These are phyloP conservation scores for Syrphus vitripennis DNA, from an alignment of 2,888 invertebrate species.

Conservation along the genomic window DNA sequence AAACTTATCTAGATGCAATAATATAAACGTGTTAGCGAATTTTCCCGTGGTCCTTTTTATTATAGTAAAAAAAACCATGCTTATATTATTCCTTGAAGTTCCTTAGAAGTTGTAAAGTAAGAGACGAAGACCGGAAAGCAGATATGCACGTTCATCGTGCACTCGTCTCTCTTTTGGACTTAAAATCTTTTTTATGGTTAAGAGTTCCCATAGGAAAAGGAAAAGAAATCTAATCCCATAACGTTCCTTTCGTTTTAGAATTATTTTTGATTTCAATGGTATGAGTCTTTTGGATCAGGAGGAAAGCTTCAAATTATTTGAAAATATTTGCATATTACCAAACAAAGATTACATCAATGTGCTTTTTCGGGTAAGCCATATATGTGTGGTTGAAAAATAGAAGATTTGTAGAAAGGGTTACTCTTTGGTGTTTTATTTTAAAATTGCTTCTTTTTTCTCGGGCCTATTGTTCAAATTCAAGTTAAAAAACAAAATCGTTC, in stretches of 20 bases:
- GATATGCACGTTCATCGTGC: background rate
- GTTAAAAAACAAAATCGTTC: no score
- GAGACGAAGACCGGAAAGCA: no score
- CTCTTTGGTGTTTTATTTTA: background rate
- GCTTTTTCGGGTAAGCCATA: background rate
- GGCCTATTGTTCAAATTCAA: background rate
- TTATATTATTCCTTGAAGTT: no score
- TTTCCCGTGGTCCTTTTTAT: no score
- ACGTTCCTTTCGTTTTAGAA: slow-evolving; percentile 17
- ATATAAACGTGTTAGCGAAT: no score
- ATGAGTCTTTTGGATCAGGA: background rate
- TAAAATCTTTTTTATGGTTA: background rate
- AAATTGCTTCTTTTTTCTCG: background rate
- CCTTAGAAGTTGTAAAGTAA: no score
- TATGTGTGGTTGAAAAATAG: background rate
- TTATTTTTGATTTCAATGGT: background rate
- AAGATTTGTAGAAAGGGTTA: background rate
- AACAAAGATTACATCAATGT: background rate
- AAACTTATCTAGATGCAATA: no score
- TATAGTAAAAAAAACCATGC: no score
- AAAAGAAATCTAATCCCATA: background rate
- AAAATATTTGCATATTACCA: background rate
- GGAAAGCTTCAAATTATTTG: background rate
- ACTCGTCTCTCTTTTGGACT: background rate
- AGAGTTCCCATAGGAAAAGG: background rate